Conservation (phyloP, 2,113 vertebrate species). For the Cyanoramphus novaezelandiae region DNA sequence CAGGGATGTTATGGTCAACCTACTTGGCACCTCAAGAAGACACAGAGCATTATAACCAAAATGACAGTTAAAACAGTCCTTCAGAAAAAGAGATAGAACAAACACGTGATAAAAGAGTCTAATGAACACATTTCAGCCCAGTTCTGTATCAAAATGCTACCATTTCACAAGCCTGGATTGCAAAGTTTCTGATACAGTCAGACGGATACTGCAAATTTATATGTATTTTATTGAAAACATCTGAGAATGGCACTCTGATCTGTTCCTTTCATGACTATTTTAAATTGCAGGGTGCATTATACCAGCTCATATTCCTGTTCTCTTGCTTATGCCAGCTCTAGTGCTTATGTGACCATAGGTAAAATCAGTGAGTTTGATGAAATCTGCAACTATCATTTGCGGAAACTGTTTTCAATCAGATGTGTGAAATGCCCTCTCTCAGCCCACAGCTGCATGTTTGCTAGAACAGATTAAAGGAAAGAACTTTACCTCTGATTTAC, state of each 20-base stretch:
- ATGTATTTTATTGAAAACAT: background rate
- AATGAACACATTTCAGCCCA: background rate
- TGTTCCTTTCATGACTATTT: background rate
- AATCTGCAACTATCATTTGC: background rate
- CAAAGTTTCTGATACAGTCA: background rate
- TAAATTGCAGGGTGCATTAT: background rate
- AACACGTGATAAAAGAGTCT: background rate
- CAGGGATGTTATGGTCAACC: background rate
- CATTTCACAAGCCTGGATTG: background rate
- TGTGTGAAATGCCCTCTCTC: background rate
- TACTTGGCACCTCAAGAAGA: background rate
- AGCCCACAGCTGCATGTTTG: background rate
- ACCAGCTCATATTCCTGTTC: background rate
- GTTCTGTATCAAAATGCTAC: background rate
- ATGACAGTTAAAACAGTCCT: background rate
- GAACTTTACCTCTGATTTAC: background rate
- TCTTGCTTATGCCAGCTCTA: background rate
- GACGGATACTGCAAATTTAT: background rate
- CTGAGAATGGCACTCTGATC: background rate
- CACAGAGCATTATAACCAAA: background rate
- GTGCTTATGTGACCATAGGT: background rate
- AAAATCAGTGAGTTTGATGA: background rate
- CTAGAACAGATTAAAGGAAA: background rate
- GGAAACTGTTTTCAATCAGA: background rate
- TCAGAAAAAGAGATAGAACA: background rate